Conservation (phyloP, 2,113 vertebrate genomes). For the Aphelocoma coerulescens region DNA sequence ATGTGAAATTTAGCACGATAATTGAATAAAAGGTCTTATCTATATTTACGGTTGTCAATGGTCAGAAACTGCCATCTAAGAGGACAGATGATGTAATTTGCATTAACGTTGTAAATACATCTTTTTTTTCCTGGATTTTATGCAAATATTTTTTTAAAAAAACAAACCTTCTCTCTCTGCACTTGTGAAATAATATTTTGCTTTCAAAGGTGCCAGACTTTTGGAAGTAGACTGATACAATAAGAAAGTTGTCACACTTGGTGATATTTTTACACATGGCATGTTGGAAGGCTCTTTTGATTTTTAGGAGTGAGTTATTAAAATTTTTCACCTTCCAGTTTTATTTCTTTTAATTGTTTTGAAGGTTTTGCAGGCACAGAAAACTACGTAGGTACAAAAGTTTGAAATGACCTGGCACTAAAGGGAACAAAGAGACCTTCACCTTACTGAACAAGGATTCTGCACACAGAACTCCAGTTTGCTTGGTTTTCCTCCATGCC, state of each 20-base stretch:
- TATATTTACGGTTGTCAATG: neutral
- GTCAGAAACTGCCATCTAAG: neutral
- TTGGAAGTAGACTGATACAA: neutral
- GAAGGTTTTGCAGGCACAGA: neutral
- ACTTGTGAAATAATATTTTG: neutral
- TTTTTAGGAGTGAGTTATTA: neutral
- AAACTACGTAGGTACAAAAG: neutral
- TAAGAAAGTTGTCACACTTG: neutral
- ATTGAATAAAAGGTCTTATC: conserved; percentile 6
- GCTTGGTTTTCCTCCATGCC: neutral
- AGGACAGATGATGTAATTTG: neutral
- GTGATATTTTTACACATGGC: neutral
- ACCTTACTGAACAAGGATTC: neutral
- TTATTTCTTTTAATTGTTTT: neutral
- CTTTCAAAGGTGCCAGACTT: neutral
- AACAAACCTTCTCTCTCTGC: neutral
- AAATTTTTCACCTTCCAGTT: neutral
- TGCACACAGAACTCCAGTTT: neutral
- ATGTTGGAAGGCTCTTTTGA: neutral
- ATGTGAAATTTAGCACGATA: neutral
- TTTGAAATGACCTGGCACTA: neutral
- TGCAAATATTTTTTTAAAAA: neutral
- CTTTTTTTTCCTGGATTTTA: neutral
- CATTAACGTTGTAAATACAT: neutral
- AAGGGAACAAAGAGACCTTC: conserved; percentile 6